A percentile compares a stretch with the other conserved stretches of the same genome.
These are phyloP conservation scores for Microtus montanus DNA, from an alignment of 2,113 vertebrate genomes.

Conservation along the genomic window DNA sequence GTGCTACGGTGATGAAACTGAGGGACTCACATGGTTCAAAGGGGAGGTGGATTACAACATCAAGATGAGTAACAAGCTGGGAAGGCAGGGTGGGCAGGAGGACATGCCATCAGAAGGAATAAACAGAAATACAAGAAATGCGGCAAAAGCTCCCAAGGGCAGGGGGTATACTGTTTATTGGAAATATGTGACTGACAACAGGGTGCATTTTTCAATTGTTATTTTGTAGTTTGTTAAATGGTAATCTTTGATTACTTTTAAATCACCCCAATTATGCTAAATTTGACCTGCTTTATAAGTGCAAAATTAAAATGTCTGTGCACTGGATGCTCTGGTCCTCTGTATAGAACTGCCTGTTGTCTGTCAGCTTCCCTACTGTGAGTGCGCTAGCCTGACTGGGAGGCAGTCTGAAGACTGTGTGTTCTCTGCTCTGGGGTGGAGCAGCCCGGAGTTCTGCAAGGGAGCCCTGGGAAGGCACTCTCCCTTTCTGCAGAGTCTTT, in stretches of 20 bases:
- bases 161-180: not conserved
- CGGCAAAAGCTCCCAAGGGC: not conserved
- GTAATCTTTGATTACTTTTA: not conserved
- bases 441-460: not conserved
- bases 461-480: not conserved
- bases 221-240: conserved; percentile 3
- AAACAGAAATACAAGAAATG: not conserved
- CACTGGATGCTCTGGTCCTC: fast-evolving
- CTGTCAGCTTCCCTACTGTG: not conserved
- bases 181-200: not conserved
- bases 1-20: not conserved
- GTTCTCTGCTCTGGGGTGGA: not conserved
- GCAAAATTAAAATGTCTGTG: not conserved
- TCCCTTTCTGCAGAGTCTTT: fast-evolving
- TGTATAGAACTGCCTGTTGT: not conserved
- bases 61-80: not conserved
- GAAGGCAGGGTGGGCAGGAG: not conserved
- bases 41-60: not conserved
- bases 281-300: not conserved
- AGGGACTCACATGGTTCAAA: not conserved
- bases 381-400: not conserved
- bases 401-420: not conserved
- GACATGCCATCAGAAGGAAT: not conserved
- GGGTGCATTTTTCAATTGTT: not conserved
- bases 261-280: not conserved